Evolutionary conservation across 2,113 vertebrate species (phyloP).

Genomic region (Coracopsis vasa): DNA sequence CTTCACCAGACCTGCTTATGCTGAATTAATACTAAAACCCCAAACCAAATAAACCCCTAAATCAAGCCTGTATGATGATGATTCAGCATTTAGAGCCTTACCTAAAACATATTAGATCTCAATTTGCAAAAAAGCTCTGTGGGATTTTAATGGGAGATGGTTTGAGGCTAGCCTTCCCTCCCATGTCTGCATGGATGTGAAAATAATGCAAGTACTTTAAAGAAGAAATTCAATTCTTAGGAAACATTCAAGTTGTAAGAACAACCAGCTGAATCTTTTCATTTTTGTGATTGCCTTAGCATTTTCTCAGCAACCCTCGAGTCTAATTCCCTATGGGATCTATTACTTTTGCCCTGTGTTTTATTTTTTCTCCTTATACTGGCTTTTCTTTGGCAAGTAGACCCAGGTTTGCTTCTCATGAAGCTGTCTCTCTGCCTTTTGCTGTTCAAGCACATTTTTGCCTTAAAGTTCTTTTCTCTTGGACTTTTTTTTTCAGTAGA

Average conservation of each 20-base stretch:
- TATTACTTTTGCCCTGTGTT: not conserved
- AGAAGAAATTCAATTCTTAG: not conserved
- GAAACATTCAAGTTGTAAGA: not conserved
- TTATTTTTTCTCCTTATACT: not conserved
- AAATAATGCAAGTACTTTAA: not conserved
- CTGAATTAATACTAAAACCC: not conserved
- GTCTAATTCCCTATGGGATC: not conserved
- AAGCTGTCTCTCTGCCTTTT: not conserved
- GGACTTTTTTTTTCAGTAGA: not conserved
- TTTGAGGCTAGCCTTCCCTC: not conserved
- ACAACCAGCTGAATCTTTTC: constrained; percentile 24
- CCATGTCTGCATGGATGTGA: not conserved
- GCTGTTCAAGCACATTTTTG: constrained; percentile 21
- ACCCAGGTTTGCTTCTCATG: not conserved
- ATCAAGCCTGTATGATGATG: not conserved
- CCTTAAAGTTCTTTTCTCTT: not conserved
- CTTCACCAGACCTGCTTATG: not conserved
- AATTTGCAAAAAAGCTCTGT: not conserved
- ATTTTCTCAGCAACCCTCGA: not conserved
- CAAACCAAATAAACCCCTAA: not conserved
- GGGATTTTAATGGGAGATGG: not conserved
- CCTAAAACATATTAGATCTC: not conserved
- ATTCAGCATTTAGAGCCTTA: not conserved
- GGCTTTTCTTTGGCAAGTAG: constrained; percentile 30
- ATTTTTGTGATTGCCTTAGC: not conserved